Evolutionary conservation across 2,888 invertebrate species (phyloP).

Genomic region (Diaperis boleti): DNA sequence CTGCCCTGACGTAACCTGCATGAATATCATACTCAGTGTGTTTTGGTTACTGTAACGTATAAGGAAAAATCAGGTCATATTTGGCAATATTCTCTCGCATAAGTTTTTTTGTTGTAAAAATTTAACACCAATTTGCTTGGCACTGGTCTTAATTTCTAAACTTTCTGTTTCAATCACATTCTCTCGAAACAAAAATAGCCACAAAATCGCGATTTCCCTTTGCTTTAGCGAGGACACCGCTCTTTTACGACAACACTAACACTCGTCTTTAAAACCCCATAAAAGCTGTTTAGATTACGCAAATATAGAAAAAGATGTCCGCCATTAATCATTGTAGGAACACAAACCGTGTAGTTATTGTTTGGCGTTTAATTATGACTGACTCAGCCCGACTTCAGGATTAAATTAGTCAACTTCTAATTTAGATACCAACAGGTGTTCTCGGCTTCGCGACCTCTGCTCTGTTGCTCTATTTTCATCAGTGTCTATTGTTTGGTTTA

Average conservation of each 20-base stretch:
- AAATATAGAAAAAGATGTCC: slow-evolving; percentile 3
- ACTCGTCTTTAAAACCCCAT: slow-evolving; percentile 9
- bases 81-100: too few relatives aligned
- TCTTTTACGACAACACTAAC: slow-evolving; percentile 1
- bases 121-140: too few relatives aligned
- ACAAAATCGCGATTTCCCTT: not conserved
- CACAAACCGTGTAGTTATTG: slow-evolving; percentile 21
- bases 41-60: too few relatives aligned
- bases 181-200: not conserved
- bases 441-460: slow-evolving; percentile 10
- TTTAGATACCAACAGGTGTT: slow-evolving; percentile 36
- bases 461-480: slow-evolving; percentile 8
- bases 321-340: slow-evolving; percentile 23
- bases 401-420: slow-evolving; percentile 25
- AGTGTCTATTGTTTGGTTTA: too few relatives aligned
- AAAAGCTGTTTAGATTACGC: slow-evolving; percentile 16
- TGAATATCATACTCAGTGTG: too few relatives aligned
- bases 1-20: too few relatives aligned
- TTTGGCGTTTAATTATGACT: slow-evolving; percentile 18
- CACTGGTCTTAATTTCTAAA: too few relatives aligned
- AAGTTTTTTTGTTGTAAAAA: too few relatives aligned
- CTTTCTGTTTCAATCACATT: too few relatives aligned
- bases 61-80: too few relatives aligned
- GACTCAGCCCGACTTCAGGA: too few relatives aligned
- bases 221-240: slow-evolving; percentile 6